Base-by-base conservation (phyloP, 2,888 invertebrate genomes). In the Hydraecia micacea region DNA sequence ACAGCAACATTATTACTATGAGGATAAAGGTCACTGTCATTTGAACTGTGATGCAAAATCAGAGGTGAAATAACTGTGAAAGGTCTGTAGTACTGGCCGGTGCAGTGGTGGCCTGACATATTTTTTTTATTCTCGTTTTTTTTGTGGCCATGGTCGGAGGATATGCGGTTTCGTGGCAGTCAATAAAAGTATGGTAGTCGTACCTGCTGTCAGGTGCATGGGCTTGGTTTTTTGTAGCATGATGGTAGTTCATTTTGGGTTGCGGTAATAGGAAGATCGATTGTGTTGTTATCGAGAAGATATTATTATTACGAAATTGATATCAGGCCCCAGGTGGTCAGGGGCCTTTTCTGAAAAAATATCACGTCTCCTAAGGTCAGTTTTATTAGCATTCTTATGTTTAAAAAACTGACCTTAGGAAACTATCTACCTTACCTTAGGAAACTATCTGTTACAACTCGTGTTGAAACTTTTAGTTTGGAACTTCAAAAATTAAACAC, bases 31-130 rank as follows among this genome's bases (percentile, higher is more conserved):
- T n/a, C 11, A n/a, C 1, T n/a, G 11, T 58, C n/a, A 13, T 58
- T 58, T 58, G 55, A 5, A 58, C 55, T n/a, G 55, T n/a, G 11
- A 58, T n/a, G n/a, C 55, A 58, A 58, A 58, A 11, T 58, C 55
- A 11, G n/a, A 58, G n/a, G 55, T 58, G n/a, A n/a, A 58, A 58
- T 58, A n/a, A 58, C 11, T 58, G 55, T 55, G 11, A 55, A 11
- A 55, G 55, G 11, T n/a, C 25, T 55, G n/a, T n/a, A 5, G 75
- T 82, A 91, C 90, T 89, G 92, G 90, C 88, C 87, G 88, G n/a
- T 55, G 55, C 55, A 58, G 55, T 5, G 55, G 84, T 86, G 83
- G 88, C 77, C 86, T 78, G 84, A 83, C 82, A 76, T 84, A 83
- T 89, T 90, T 89, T 88, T 85, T 77, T 63, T 36, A 46, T 78